phyloP scores from a whole-genome alignment of 2,888 invertebrate species.

The Chymomyza caudatula region DNA sequence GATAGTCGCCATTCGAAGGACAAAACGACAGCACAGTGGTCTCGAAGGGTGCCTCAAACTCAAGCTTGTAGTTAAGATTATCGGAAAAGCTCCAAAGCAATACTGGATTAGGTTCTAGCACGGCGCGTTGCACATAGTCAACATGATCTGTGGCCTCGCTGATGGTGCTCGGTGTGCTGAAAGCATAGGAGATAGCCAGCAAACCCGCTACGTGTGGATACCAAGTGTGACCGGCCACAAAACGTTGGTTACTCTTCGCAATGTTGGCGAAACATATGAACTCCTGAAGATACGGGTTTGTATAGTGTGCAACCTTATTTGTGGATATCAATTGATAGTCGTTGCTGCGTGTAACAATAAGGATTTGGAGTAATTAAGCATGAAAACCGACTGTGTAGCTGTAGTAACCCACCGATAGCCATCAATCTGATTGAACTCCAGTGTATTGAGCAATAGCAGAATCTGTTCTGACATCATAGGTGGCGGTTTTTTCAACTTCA shows the following conservation, averaged over 20 bases:
- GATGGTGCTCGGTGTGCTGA: constrained; percentile 79
- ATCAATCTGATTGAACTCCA: constrained; percentile 78
- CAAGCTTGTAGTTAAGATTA: constrained; percentile 83
- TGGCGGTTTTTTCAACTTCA: constrained; percentile 41
- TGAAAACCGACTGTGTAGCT: neutral
- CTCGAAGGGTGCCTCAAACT: constrained; percentile 84
- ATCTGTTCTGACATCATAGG: constrained; percentile 73
- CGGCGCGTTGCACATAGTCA: constrained; percentile 80
- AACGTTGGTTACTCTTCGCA: constrained; percentile 82
- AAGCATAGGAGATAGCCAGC: constrained; percentile 83
- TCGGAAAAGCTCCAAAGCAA: constrained; percentile 88
- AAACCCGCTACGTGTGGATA: constrained; percentile 86
- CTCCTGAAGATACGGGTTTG: constrained; percentile 74
- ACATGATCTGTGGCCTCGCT: constrained; percentile 62
- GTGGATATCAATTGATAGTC: constrained; percentile 74
- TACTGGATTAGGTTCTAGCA: constrained; percentile 83
- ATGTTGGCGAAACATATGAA: constrained; percentile 84
- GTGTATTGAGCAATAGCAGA: constrained; percentile 67
- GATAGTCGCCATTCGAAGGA: constrained; percentile 83
- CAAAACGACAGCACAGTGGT: constrained; percentile 84
- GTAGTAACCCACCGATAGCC: constrained; percentile 74
- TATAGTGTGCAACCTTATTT: constrained; percentile 62
- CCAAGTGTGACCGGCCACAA: constrained; percentile 83
- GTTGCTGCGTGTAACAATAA: constrained; percentile 53
- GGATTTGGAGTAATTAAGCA: neutral